These are phyloP conservation scores for Orthosia cruda DNA, from an alignment of 2,888 invertebrate species.

Conservation along the genomic window DNA sequence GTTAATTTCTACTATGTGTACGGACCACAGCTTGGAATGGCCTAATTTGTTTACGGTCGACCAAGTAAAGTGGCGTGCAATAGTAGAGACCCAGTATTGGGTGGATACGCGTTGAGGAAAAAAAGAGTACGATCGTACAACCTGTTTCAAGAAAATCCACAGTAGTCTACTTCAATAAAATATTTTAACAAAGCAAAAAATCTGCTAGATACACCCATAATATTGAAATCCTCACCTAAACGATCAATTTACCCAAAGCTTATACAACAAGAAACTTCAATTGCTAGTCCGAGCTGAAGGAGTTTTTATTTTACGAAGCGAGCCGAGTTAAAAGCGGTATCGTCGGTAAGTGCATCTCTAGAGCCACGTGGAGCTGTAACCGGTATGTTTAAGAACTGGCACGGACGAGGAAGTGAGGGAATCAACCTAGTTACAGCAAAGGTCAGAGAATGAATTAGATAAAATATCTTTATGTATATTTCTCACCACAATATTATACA, in stretches of 20 bases:
- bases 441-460: background rate
- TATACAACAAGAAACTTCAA: background rate
- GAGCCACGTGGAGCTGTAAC: conserved; percentile 16
- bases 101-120: background rate
- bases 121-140: background rate
- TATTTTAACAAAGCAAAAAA: background rate
- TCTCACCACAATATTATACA: no score
- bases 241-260: background rate
- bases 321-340: conserved; percentile 43
- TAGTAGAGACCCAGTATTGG: background rate
- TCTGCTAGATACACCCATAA: background rate
- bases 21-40: no score
- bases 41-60: no score
- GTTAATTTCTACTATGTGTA: no score
- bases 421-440: conserved; percentile 31
- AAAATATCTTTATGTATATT: no score
- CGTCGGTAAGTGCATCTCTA: conserved; percentile 41
- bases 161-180: background rate
- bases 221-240: background rate
- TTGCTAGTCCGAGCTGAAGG: conserved; percentile 6
- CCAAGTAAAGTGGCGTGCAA: no score
- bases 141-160: no score
- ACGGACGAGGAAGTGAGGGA: conserved; percentile 7
- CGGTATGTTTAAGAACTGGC: conserved; percentile 10
- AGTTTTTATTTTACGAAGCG: conserved; percentile 25